Evolutionary conservation across 2,113 vertebrate species (phyloP), one percentile per base, ranked within the genome.

Genomic region (Vulpes lagopus): DNA sequence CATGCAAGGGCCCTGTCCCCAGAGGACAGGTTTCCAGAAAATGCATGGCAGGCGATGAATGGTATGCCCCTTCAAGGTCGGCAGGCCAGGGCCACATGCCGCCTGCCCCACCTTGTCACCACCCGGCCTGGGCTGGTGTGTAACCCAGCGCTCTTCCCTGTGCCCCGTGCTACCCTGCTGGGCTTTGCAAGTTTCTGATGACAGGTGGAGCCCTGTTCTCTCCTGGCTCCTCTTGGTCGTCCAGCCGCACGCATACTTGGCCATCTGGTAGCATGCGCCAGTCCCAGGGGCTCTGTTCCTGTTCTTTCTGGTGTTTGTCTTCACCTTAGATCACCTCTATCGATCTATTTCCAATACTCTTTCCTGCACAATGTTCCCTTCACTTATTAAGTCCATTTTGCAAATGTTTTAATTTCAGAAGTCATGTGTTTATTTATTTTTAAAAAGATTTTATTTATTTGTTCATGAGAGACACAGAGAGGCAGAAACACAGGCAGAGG

Each of bases 151-250:
- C n/a, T 35, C 27, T 23, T 10, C 6, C 43, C 55, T 4, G 0
- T 1, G 2, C 14, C 0, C 0, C 0, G 5, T 11, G 49, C 60
- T 0, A 19, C 0, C 15, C 12, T 53, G 32, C 43, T 5, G 49
- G 23, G 11, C 19, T 16, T 1, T 8, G 5, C 12, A 0, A 5
- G 51, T 23, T 3, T 79, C 57, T 2, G 0, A 7, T 15, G 27
- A 15, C 6, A 38, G 16, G 38, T 2, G 27, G 38, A 5, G 38
- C 57, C 38, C 83, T 4, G 0, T 3, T 43, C 64, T 16, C 38
- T 25, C 73, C 8, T 1, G 6, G 25, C 62, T 43, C 83, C 22
- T 7, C 30, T 27, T 1, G 38, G 10, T 3, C 4, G 23, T 32
- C 59, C 0, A 6, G 62, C 51, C 8, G 55, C 76, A 2, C 2